A percentile compares a stretch with the other conserved stretches of the same genome.
Conservation (phyloP, 2,888 invertebrate species). For the Cataglyphis rosenhaueri region DNA sequence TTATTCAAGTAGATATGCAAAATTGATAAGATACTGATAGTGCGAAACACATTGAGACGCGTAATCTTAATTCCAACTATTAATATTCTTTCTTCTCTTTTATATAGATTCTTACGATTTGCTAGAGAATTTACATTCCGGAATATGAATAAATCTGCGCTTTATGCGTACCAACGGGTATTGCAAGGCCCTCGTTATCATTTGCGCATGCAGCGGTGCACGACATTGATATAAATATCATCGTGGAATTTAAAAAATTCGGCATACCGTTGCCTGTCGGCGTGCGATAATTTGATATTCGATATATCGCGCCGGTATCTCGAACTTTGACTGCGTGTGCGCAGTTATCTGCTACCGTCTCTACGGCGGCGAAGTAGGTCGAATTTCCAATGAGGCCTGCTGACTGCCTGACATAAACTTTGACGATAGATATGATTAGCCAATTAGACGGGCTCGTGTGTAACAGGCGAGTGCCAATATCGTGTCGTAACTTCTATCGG, state of each 20-base stretch:
- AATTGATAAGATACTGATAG: not conserved
- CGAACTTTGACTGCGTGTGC: conserved; percentile 41
- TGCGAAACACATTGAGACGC: not conserved
- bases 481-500: conserved; percentile 50
- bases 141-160: not conserved
- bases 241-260: conserved; percentile 32
- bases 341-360: conserved; percentile 53
- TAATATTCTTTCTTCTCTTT: not conserved
- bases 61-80: not conserved
- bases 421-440: conserved; percentile 60
- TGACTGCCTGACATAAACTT: conserved; percentile 56
- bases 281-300: conserved; percentile 45
- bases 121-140: not conserved
- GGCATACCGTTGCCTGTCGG: conserved; percentile 41
- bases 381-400: conserved; percentile 52
- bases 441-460: conserved; percentile 53
- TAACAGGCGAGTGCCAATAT: conserved; percentile 54
- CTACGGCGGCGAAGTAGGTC: conserved; percentile 42
- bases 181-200: not conserved
- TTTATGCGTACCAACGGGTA: not conserved
- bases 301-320: conserved; percentile 21
- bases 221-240: conserved; percentile 39
- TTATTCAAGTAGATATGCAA: not conserved
- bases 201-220: not conserved
- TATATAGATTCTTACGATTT: not conserved